Base-by-base conservation (phyloP, 2,113 vertebrate genomes). In the Alaudala cheleensis region DNA sequence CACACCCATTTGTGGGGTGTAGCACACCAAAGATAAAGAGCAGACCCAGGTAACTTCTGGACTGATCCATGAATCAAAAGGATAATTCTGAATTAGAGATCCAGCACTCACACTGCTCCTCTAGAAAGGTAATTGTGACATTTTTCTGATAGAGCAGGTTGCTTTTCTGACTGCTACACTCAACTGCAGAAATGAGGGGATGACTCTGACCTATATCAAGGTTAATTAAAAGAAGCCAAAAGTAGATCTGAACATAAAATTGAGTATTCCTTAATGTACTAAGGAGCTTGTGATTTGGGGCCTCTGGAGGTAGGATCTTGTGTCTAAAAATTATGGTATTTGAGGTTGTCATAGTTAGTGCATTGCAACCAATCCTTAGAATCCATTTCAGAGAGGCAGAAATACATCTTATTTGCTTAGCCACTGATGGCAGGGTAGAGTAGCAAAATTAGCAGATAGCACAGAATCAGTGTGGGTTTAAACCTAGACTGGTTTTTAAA, bases 211-310 rank as follows among this genome's bases (percentile, higher is more conserved):
- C 82, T 88, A 86, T 82, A 39, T 33, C 34, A 90, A 97, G 67
- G 85, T 93, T 96, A 96, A 96, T 97, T 96, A 95, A 57, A 93
- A 93, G 50, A 92, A 81, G 89, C 82, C 45, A 91, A 76, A 92
- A 66, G 14, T 39, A 86, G 29, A 31, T 45, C 14, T 77, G 78
- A 80, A n/a, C 37, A 87, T 71, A 66, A 92, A 95, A 86, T 50
- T 86, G 61, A 81, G 90, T 85, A 53, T 57, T 94, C 33, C 50
- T 93, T 92, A 91, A 62, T 42, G 53, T 93, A 51, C 49, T 60
- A 71, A 88, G 23, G 23, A 70, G 42, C 12, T 80, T 92, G 71
- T 61, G 67, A 94, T 81, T 92, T 66, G 56, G 64, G 66, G 85
- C 39, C 29, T 86, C 56, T 74, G 61, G 65, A 77, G 53, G 37